Percentiles rank a stretch among this genome's conserved stretches.
phyloP scores from a whole-genome alignment of 1,140 invertebrate species.

The Pseudomyrmex gracilis region DNA sequence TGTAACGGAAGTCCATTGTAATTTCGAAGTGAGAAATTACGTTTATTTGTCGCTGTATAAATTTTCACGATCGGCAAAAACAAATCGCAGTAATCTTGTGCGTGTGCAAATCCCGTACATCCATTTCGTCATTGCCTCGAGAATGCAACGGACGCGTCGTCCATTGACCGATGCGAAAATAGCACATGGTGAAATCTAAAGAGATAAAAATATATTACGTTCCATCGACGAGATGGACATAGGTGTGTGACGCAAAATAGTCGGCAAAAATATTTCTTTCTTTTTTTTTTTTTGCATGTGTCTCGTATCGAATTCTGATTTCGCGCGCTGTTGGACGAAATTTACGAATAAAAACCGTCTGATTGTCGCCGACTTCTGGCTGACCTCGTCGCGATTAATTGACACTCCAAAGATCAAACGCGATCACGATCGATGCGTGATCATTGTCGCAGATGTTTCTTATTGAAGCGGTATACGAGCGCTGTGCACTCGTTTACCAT shows the following conservation, averaged over 20 bases:
- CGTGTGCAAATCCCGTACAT: not conserved
- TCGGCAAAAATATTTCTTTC: not conserved
- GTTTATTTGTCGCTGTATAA: not conserved
- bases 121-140: not conserved
- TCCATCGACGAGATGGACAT: not conserved
- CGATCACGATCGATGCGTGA: not conserved
- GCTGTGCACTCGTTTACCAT: not conserved
- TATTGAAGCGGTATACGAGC: not conserved
- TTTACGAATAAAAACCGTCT: too few species aligned
- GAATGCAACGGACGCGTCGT: not conserved
- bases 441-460: conserved; percentile 31
- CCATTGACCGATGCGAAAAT: not conserved
- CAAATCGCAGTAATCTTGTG: not conserved
- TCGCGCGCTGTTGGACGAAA: not conserved
- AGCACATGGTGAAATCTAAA: not conserved
- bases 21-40: not conserved
- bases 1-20: too few species aligned
- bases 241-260: not conserved
- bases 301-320: not conserved
- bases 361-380: not conserved
- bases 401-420: not conserved
- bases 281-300: not conserved
- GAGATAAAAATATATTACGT: not conserved
- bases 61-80: not conserved
- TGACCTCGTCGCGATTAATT: conserved; percentile 54